Conservation (phyloP, 2,113 vertebrate species). For the Leucopternis melanops region DNA sequence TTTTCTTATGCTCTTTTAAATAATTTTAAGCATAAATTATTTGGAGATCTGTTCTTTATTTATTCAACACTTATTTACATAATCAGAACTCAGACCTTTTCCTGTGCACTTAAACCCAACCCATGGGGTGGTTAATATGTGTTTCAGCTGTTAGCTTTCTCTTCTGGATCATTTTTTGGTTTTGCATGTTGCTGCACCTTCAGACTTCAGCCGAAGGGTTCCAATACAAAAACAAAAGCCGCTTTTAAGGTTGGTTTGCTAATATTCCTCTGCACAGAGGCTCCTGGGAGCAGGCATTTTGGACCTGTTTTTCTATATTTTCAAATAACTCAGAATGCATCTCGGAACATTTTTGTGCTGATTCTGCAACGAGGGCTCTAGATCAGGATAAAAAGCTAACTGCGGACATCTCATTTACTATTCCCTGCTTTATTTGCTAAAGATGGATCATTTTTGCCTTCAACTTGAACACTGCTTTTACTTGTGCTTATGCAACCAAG, state of each 20-base stretch:
- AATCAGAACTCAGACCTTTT: not conserved
- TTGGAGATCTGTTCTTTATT: not conserved
- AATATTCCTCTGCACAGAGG: not conserved
- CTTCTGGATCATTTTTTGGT: not conserved
- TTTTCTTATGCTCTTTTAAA: not conserved
- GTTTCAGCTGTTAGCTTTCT: not conserved
- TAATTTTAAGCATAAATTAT: not conserved
- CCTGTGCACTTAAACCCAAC: not conserved
- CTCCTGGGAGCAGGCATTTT: not conserved
- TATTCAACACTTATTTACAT: not conserved
- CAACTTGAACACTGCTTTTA: not conserved
- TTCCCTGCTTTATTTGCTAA: not conserved
- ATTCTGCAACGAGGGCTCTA: not conserved
- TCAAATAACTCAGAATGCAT: not conserved
- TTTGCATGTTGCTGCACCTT: not conserved
- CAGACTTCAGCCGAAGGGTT: not conserved
- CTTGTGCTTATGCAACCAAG: not conserved
- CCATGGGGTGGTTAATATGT: not conserved
- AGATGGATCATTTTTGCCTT: not conserved
- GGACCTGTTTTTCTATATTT: not conserved
- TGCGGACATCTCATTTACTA: not conserved
- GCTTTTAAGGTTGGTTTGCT: not conserved
- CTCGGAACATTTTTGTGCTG: not conserved
- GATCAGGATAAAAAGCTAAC: not conserved
- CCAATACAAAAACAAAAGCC: not conserved